Percentiles rank a stretch among this genome's conserved stretches.
phyloP scores from a whole-genome alignment of 2,888 invertebrate genomes.

The Drosophila paracracens region DNA sequence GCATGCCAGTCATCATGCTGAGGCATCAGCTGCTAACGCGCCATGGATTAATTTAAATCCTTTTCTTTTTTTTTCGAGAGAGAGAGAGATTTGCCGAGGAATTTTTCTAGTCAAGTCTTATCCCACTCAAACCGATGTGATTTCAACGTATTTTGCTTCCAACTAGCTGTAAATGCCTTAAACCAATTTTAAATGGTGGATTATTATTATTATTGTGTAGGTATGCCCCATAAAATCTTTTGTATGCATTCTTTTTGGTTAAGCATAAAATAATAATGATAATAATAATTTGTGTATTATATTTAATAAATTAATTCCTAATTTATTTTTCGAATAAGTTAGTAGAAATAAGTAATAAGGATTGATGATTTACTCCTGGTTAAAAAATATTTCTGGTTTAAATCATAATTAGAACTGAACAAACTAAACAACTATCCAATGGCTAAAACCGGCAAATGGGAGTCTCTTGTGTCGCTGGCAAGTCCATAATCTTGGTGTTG shows the following conservation, averaged over 20 bases:
- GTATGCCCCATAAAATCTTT: not conserved
- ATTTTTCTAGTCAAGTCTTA: conserved; percentile 36
- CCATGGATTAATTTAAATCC: conserved; percentile 71
- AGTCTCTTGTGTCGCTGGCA: conserved; percentile 20
- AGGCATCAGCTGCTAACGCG: conserved; percentile 61
- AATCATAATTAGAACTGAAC: conserved; percentile 19
- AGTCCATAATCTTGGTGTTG: conserved; percentile 26
- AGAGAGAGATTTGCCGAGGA: conserved; percentile 31
- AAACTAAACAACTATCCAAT: not conserved
- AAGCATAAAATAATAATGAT: not conserved
- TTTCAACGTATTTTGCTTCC: conserved; percentile 17
- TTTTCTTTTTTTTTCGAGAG: conserved; percentile 28
- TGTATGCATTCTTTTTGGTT: not conserved
- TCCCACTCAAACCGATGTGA: conserved; percentile 44
- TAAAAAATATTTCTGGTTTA: not conserved
- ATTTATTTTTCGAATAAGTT: not conserved
- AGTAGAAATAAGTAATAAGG: not conserved
- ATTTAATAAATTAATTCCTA: not conserved
- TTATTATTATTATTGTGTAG: not conserved
- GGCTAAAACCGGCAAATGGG: conserved; percentile 14
- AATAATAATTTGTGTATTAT: not conserved
- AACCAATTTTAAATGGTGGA: conserved; percentile 3
- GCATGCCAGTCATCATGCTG: conserved; percentile 76
- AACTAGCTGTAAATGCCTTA: conserved; percentile 1
- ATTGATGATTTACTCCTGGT: not conserved